Evolutionary conservation across 2,888 invertebrate genomes (phyloP), one percentile per base, ranked within the genome.

Genomic region (Microctonus aethiopoides): DNA sequence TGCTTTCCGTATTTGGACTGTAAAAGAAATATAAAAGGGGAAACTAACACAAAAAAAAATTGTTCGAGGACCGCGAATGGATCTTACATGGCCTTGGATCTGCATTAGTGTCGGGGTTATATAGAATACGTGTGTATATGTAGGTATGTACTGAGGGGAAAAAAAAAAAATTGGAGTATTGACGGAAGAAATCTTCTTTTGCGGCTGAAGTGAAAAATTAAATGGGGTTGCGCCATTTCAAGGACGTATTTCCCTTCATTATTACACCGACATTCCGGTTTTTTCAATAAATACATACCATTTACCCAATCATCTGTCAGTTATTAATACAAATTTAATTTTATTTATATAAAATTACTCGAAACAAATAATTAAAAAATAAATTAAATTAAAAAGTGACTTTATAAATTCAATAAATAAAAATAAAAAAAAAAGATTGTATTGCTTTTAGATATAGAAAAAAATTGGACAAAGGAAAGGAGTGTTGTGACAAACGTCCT

Each of bases 11-110:
- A 70, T 78, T 76, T 76, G 66, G 68, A 68, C 66, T 73, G 71
- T n/a, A 46, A 46, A n/a, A n/a, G 46, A 46, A 46, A 46, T 46
- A 70, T 71, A 65, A 72, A 72, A 67, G 67, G 72, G 60, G 72
- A 74, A 72, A 74, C 78, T 74, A 76, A 76, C 75, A 75, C 74
- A 72, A 74, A 66, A 73, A 70, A 72, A 74, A 61, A 70, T 26
- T 67, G 54, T 73, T 68, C 65, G 63, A 72, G 64, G 34, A 69
- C 64, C 57, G 64, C 59, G 65, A 70, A 60, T 61, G 65, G 67
- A 71, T 68, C 72, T 78, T 75, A 72, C 68, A 76, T 71, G 77
- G 72, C 81, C 80, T 81, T 81, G 79, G 69, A 73, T 68, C 71
- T 62, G 74, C 67, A 74, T 78, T 76, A 74, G 69, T 69, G 61